Conservation (phyloP, 2,888 invertebrate genomes). For the Thumatha senex region DNA sequence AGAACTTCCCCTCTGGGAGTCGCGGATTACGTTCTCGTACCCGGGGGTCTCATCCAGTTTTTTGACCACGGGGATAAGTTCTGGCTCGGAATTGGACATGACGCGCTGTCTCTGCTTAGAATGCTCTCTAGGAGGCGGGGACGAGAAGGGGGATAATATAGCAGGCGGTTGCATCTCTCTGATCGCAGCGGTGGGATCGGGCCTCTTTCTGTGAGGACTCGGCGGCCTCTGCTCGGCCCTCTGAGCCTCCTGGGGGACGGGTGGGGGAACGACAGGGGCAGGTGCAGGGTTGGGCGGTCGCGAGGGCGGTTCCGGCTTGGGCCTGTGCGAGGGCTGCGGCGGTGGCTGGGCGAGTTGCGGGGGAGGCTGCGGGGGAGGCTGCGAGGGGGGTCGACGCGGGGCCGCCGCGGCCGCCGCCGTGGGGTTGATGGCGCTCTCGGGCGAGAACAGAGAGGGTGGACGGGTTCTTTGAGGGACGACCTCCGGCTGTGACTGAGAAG, state of each 20-base stretch:
- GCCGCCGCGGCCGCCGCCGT: slow-evolving; percentile 67
- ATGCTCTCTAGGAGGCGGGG: slow-evolving; percentile 61
- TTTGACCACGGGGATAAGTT: slow-evolving; percentile 84
- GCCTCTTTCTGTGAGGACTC: slow-evolving; percentile 62
- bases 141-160: slow-evolving; percentile 79
- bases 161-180: slow-evolving; percentile 72
- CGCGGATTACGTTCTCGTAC: slow-evolving; percentile 83
- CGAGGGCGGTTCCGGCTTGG: slow-evolving; percentile 30
- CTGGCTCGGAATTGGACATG: slow-evolving; percentile 82
- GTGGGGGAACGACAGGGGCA: slow-evolving; percentile 50
- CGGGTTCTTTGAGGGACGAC: slow-evolving; percentile 65
- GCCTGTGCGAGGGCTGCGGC: slow-evolving; percentile 37
- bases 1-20: slow-evolving; percentile 69
- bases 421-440: slow-evolving; percentile 83
- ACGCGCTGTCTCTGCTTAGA: slow-evolving; percentile 58
- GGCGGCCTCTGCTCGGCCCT: slow-evolving; percentile 43
- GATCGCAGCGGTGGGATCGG: slow-evolving; percentile 61
- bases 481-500: slow-evolving; percentile 33
- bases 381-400: slow-evolving; percentile 39
- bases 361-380: slow-evolving; percentile 41
- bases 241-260: slow-evolving; percentile 40
- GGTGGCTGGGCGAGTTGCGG: slow-evolving; percentile 41
- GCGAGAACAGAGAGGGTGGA: slow-evolving; percentile 86
- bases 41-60: slow-evolving; percentile 85
- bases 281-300: slow-evolving; percentile 41